Evolutionary conservation across 2,113 vertebrate species (phyloP), one percentile per base, ranked within the genome.

Genomic region (Lagenorhynchus albirostris): DNA sequence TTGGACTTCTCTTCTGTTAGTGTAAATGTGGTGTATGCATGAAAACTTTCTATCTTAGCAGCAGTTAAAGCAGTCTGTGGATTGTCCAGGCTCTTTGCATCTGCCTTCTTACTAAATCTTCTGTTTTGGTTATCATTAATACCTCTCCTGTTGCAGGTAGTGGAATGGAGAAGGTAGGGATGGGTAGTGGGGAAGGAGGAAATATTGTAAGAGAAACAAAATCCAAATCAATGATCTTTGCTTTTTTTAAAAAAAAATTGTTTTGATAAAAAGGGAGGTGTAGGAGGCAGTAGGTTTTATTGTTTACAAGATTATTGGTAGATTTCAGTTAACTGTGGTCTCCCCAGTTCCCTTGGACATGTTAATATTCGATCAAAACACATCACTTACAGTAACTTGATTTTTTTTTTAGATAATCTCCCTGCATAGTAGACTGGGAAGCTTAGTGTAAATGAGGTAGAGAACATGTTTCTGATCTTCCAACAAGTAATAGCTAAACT

Each of bases 351-450:
- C 81, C 10, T 67, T 85, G 50, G 58, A 44, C 71, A 36, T 93
- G 74, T 93, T 82, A 85, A 91, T 94, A 63, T 55, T 94, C 12
- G 17, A 60, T 96, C 60, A 91, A 82, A 98, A 90, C 71, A 60
- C n/a, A 79, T 53, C 76, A 89, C 58, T 98, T 97, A 94, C 91
- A 70, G 96, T 94, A 97, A 97, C 55, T 95, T 70, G 71, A 68
- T 67, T 63, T 81, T 96, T 96, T 92, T 97, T 91, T 67, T 63
- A 96, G 92, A 93, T 95, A 82, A 93, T 62, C 62, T 95, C 47
- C 58, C 82, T 79, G 80, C 25, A 89, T 79, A 26, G 50, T 87
- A 92, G 83, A 83, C 63, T 81, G 47, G 89, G 85, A 91, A 91
- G 21, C 44, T 86, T 92, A 38, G 77, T 87, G 26, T 92, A 83